Base-by-base conservation (phyloP, 2,797 vertebrate species). In the Acomys russatus region DNA sequence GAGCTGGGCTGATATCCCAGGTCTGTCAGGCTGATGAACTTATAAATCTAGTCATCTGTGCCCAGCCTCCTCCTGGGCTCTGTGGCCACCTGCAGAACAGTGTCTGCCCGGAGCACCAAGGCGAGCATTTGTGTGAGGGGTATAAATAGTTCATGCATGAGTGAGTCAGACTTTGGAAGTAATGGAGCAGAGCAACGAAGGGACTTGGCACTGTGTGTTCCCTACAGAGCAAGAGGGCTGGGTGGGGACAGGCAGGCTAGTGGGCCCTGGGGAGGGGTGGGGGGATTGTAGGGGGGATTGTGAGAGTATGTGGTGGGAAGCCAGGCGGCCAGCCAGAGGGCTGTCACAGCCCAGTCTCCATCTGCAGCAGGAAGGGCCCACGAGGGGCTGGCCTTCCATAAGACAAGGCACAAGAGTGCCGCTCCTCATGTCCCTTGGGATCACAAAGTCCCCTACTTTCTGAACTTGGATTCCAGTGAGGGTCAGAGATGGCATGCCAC, bases 121-220 rank as follows among this genome's bases (percentile, higher is more conserved):
- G 4, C 4, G 33, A 90, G 77, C 83, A 91, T 93, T 90, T 84
- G 88, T 71, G 15, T 4, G 0, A 82, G 33, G 83, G 71, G 91
- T 96, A 97, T 93, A 97, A 97, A 97, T 96, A 96, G 96, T 85
- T 91, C 78, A 4, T 1, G 0, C 83, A 66, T 66, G 3, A 61
- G 73, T 85, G 91, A 96, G 92, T 95, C 95, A 96, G 96, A 68
- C 92, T 74, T 77, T 87, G 92, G 78, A 59, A 92, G 88, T n/a
- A 85, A 90, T 0, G 9, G 70, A 51, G 63, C 59, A 54, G 20
- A 7, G 66, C 71, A 38, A 83, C 30, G 79, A 74, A 0, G 66
- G 91, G 86, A 30, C 76, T 91, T 49, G 82, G 87, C 66, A 79
- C 82, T 61, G n/a, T 6, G 61, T 51, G 10, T 73, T 33, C 33